Evolutionary conservation across 2,797 vertebrate genomes (phyloP).

Genomic region (Ispidina picta): DNA sequence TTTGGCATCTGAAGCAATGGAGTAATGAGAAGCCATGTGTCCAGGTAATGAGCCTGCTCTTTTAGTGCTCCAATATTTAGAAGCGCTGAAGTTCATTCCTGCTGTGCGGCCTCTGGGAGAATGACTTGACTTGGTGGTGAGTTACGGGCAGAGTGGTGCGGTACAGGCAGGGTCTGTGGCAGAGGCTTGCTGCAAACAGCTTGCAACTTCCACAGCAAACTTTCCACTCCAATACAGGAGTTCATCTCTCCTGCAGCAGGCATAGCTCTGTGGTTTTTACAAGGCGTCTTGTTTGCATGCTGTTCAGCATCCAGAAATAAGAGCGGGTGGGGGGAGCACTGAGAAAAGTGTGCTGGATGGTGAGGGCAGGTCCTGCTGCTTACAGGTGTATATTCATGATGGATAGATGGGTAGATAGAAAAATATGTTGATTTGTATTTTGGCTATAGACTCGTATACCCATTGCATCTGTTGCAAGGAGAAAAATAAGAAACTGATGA

Average conservation of each 20-base stretch:
- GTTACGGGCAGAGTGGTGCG: slow-evolving; percentile 29
- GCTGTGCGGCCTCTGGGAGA: slow-evolving; percentile 45
- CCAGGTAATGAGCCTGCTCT: slow-evolving; percentile 56
- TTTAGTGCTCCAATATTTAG: slow-evolving; percentile 50
- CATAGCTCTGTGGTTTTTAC: neutral
- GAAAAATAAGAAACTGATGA: neutral
- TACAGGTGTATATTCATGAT: neutral
- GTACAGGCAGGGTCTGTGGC: neutral
- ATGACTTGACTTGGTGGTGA: slow-evolving; percentile 71
- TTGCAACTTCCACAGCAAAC: neutral
- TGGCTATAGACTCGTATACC: neutral
- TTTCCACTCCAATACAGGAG: neutral
- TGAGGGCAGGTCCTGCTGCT: neutral
- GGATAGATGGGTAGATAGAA: neutral
- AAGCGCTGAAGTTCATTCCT: slow-evolving; percentile 19
- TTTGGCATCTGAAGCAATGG: slow-evolving; percentile 58
- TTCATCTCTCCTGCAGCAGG: neutral
- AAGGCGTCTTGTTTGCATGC: neutral
- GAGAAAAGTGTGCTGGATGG: neutral
- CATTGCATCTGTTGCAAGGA: neutral
- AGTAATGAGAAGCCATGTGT: slow-evolving; percentile 60
- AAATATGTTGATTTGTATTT: neutral
- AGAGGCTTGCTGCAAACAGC: neutral
- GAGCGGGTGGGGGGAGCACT: neutral
- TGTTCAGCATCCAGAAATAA: neutral